These are phyloP conservation scores for Macrophya annulata DNA, from an alignment of 2,888 invertebrate species.

Conservation along the genomic window DNA sequence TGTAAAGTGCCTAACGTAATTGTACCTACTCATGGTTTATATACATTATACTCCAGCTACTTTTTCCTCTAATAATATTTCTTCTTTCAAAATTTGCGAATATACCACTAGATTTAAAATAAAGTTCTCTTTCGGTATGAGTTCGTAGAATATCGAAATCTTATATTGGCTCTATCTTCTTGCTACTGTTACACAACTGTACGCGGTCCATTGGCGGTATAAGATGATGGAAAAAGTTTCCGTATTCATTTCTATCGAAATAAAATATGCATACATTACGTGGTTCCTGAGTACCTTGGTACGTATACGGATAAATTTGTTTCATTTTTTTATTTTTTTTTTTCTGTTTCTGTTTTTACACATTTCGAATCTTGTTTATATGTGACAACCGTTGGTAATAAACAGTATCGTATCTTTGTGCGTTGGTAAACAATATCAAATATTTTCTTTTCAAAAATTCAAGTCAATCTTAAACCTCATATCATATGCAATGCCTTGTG, in stretches of 20 bases:
- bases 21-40: not conserved
- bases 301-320: not conserved
- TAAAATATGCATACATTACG: constrained; percentile 1
- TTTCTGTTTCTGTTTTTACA: not conserved
- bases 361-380: not conserved
- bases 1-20: not conserved
- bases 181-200: not conserved
- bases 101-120: not conserved
- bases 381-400: not conserved
- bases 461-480: not conserved
- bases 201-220: constrained; percentile 4
- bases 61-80: not conserved
- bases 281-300: not conserved
- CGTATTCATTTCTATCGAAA: constrained; percentile 26
- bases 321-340: no score
- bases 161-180: not conserved
- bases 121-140: not conserved
- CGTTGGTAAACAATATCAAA: not conserved
- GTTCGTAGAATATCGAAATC: constrained; percentile 24
- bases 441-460: not conserved
- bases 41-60: no score
- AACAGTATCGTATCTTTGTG: not conserved
- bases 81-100: not conserved
- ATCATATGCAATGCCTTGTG: not conserved
- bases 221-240: constrained; percentile 35